Base-by-base conservation (phyloP, 2,797 vertebrate species). In the Tapirus indicus region DNA sequence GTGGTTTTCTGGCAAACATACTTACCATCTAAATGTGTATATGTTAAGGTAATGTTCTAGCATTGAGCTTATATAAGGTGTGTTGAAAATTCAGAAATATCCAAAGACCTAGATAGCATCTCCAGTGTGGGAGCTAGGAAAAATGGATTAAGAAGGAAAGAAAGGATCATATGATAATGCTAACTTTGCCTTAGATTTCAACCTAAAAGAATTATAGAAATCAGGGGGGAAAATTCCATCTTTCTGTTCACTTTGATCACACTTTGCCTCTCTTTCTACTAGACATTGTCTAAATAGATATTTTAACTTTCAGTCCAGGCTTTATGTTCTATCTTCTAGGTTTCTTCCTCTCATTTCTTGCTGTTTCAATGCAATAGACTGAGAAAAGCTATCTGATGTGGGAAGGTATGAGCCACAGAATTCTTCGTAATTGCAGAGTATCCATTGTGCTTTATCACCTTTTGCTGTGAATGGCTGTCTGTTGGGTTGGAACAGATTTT, bases 71-170 rank as follows among this genome's bases (percentile, higher is more conserved):
- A 41, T 72, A 83, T 86, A 88, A 49, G 9, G 13, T 96, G 35
- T 60, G 91, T 86, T 62, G 38, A 94, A 92, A 92, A 95, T 60
- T 88, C 27, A 64, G 8, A 94, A 87, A 94, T 91, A 56, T 41
- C 25, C 16, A 64, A 90, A 88, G 29, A 41, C 21, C 8, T 54
- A 21, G 9, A 84, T 16, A 91, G 3, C 11, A 77, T 85, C 47
- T 92, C 18, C 4, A 69, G 2, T 38, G 8, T 47, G 8, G 16
- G 74, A 38, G 69, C 23, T 77, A 47, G 12, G 29, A 35, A 56
- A 90, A 85, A 58, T 83, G 49, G 0, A 35, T 82, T 77, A 64
- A 71, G 27, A 41, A 41, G 3, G 44, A 93, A 62, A 66, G 13
- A 68, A 82, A 88, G 11, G 47, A n/a, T 60, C 7, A 10, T n/a